These are phyloP conservation scores for Aporrectodea caliginosa DNA, from an alignment of 1,140 invertebrate species.

Conservation along the genomic window DNA sequence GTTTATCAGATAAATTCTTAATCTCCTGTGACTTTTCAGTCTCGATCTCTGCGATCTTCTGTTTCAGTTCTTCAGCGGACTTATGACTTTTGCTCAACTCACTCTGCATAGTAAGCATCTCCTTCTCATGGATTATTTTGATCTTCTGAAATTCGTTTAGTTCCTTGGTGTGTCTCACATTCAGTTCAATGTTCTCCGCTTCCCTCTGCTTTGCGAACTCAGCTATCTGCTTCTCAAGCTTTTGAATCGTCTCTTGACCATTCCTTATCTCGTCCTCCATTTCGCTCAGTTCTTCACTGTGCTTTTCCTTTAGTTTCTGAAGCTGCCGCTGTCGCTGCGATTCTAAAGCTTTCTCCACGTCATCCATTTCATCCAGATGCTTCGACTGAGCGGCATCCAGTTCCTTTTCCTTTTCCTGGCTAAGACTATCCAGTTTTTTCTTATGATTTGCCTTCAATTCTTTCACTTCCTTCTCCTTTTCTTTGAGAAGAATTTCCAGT, in stretches of 20 bases:
- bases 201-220: background rate
- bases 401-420: background rate
- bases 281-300: background rate
- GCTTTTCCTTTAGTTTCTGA: background rate
- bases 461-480: background rate
- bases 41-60: too few species aligned
- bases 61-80: too few species aligned
- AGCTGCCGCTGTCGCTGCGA: background rate
- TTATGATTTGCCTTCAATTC: background rate
- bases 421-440: background rate
- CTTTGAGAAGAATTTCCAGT: background rate
- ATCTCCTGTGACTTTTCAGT: too few species aligned
- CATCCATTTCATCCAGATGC: background rate
- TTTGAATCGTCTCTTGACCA: background rate
- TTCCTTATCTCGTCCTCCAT: background rate
- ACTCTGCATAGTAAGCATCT: too few species aligned
- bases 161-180: background rate
- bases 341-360: background rate
- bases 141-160: background rate
- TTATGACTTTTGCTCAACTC: too few species aligned
- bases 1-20: too few species aligned
- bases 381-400: background rate
- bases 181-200: background rate
- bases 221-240: background rate
- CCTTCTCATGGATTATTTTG: background rate